Evolutionary conservation across 2,113 vertebrate species (phyloP), one percentile per base, ranked within the genome.

Genomic region (Melanocharis versteri): DNA sequence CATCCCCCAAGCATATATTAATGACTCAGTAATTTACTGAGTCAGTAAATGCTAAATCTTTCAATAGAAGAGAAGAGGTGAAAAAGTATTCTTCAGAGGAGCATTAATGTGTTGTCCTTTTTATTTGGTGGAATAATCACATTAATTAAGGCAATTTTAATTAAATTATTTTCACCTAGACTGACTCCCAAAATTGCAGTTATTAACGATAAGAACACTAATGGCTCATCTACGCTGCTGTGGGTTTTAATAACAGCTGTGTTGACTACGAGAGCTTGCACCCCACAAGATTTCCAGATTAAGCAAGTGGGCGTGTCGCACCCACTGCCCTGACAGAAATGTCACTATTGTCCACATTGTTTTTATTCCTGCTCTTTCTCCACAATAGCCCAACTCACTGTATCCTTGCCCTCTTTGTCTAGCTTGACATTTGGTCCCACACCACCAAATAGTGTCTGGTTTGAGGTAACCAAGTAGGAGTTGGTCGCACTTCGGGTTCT

Each of bases 391-490:
- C 56, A 53, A 72, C 86, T 96, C 92, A 90, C 88, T 89, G 16
- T 2, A 45, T 20, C 58, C 51, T 93, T 90, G 92, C 77, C 21
- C 33, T 40, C 96, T 96, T 96, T 96, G 96, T 97, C 90, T 11
- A 26, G 72, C 69, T 35, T 93, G 96, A 91, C 96, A 97, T 97
- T 97, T 97, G 96, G 77, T 94, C 93, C 72, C 96, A 95, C 88
- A 72, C 0, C 1, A 85, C 65, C 76, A 47, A 89, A 72, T 2
- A 78, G 53, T 45, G 94, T 10, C 81, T 95, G 92, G 21, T 61
- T 85, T 91, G 92, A 87, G 89, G 83, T 84, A 69, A 65, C 50
- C 48, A 51, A 65, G 77, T 44, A 81, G 87, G 82, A 86, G 75
- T 2, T 77, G 51, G 71, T 85, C 35, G 53, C 35, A 44, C 33